Evolutionary conservation across 2,113 vertebrate genomes (phyloP).

Genomic region (Terrapene triunguis): DNA sequence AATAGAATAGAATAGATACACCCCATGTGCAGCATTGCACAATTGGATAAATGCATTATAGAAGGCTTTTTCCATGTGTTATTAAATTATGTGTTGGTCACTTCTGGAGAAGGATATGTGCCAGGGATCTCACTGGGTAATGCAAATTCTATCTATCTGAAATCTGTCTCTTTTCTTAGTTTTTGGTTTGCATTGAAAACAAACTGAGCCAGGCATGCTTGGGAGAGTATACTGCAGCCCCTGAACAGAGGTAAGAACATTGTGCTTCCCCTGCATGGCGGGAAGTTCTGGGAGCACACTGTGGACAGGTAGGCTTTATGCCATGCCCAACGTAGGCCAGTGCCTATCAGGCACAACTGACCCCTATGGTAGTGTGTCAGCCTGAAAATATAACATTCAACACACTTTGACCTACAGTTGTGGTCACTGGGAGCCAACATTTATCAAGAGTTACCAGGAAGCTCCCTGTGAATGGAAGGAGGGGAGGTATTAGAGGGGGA

Average conservation of each 20-base stretch:
- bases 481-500: neutral
- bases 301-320: neutral
- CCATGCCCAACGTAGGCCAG: neutral
- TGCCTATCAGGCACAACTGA: neutral
- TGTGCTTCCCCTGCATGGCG: neutral
- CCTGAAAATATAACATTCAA: neutral
- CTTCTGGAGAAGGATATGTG: neutral
- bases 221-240: neutral
- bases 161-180: neutral
- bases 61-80: neutral
- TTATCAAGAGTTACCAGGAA: neutral
- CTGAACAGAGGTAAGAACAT: neutral
- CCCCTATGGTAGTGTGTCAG: neutral
- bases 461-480: neutral
- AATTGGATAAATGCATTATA: neutral
- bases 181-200: neutral
- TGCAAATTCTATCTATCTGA: neutral
- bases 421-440: neutral
- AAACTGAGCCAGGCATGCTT: neutral
- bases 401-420: neutral
- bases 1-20: neutral
- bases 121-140: neutral
- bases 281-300: neutral
- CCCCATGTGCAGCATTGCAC: fast-evolving
- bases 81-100: neutral